phyloP scores from a whole-genome alignment of 2,113 vertebrate genomes.

The Gopherus evgoodei region DNA sequence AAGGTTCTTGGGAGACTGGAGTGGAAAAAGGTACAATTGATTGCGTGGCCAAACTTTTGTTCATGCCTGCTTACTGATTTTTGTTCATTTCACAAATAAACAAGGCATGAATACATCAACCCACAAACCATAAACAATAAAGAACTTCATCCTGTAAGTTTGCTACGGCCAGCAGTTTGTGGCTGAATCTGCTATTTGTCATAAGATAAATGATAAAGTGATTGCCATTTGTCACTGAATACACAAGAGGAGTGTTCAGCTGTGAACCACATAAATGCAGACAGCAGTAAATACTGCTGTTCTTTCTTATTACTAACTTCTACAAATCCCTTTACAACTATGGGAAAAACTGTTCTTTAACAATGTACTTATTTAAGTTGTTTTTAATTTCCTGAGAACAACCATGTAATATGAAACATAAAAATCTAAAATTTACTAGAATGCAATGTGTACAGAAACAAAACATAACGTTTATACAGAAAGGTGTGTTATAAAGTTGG shows the following conservation, averaged over 20 bases:
- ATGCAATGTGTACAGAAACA: slow-evolving; percentile 62
- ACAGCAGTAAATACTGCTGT: slow-evolving; percentile 78
- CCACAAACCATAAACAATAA: slow-evolving; percentile 91
- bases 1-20: slow-evolving; percentile 81
- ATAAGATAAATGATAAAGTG: slow-evolving; percentile 91
- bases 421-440: slow-evolving; percentile 70
- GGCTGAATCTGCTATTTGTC: slow-evolving; percentile 90
- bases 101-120: slow-evolving; percentile 93
- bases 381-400: slow-evolving; percentile 64
- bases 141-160: slow-evolving; percentile 92
- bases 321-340: slow-evolving; percentile 56
- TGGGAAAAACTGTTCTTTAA: slow-evolving; percentile 56
- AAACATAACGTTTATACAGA: slow-evolving; percentile 71
- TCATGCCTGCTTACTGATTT: slow-evolving; percentile 88
- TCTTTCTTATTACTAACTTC: slow-evolving; percentile 76
- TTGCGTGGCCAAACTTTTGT: slow-evolving; percentile 84
- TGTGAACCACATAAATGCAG: slow-evolving; percentile 80
- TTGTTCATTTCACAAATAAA: slow-evolving; percentile 92
- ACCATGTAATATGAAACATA: slow-evolving; percentile 18
- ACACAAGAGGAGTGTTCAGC: slow-evolving; percentile 84
- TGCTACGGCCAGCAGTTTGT: slow-evolving; percentile 91
- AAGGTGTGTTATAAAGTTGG: slow-evolving; percentile 82
- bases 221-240: slow-evolving; percentile 90
- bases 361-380: slow-evolving; percentile 55
- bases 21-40: slow-evolving; percentile 77